phyloP scores from a whole-genome alignment of 2,113 vertebrate genomes.

The Leptobrachium ailaonicum region DNA sequence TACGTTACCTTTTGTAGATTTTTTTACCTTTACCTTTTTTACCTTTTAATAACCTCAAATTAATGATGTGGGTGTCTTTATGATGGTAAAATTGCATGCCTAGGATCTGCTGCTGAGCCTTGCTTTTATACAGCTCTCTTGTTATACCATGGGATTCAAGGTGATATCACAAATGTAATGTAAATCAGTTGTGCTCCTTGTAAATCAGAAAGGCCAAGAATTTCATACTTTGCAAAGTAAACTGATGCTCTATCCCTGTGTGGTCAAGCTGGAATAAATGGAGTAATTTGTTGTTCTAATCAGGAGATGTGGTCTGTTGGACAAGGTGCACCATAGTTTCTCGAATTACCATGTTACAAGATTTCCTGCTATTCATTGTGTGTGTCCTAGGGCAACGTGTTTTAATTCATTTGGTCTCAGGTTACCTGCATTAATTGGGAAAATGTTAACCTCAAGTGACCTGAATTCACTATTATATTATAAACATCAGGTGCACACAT shows the following conservation, averaged over 20 bases:
- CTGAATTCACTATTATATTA: neutral
- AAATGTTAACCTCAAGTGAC: constrained; percentile 22
- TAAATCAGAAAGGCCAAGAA: neutral
- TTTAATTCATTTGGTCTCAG: constrained; percentile 21
- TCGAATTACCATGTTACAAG: constrained; percentile 28
- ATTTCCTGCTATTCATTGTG: constrained; percentile 38
- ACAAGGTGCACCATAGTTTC: neutral
- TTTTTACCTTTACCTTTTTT: too few species aligned
- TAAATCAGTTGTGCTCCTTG: neutral
- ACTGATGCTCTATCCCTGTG: neutral
- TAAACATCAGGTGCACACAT: too few species aligned
- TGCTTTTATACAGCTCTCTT: too few species aligned
- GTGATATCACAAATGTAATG: neutral
- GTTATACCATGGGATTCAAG: neutral
- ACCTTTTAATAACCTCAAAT: too few species aligned
- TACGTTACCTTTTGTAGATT: too few species aligned
- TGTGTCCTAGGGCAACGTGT: constrained; percentile 20
- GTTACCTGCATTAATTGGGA: constrained; percentile 32
- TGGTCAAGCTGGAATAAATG: constrained; percentile 3
- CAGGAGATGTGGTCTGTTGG: constrained; percentile 35
- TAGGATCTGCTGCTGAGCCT: too few species aligned
- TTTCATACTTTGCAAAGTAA: neutral
- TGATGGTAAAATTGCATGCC: too few species aligned
- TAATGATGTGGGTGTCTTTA: too few species aligned
- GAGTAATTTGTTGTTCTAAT: constrained; percentile 17